Evolutionary conservation across 2,888 invertebrate genomes (phyloP).

Genomic region (Mycalesis mineus): DNA sequence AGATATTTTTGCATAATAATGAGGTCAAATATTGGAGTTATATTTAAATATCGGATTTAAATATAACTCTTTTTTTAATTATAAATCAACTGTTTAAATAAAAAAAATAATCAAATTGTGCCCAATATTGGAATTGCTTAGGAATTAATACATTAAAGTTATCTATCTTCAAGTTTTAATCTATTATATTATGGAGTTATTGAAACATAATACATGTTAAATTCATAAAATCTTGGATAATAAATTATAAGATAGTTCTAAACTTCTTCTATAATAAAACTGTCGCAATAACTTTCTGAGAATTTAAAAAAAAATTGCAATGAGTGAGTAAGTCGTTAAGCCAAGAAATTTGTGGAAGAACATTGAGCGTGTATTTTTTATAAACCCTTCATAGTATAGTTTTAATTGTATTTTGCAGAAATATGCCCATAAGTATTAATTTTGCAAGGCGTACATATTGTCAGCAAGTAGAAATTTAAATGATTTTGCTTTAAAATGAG

Average conservation of each 20-base stretch:
- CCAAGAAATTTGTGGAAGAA: too few relatives aligned
- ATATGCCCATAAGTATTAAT: too few relatives aligned
- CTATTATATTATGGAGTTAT: not conserved
- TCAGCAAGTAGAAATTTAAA: too few relatives aligned
- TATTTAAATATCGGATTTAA: not conserved
- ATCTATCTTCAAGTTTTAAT: not conserved
- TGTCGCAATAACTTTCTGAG: not conserved
- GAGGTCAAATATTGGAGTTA: not conserved
- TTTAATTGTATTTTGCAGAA: too few relatives aligned
- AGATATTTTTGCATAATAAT: too few relatives aligned
- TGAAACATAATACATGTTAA: not conserved
- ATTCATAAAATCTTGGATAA: not conserved
- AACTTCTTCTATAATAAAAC: not conserved
- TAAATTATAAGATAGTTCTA: not conserved
- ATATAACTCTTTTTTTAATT: not conserved
- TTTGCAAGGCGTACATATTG: too few relatives aligned
- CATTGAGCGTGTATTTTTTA: too few relatives aligned
- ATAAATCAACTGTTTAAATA: not conserved
- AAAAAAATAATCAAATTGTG: not conserved
- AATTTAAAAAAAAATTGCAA: not conserved
- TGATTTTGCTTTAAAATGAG: too few relatives aligned
- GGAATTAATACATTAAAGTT: not conserved
- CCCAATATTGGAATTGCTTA: constrained; percentile 4
- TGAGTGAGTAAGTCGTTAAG: too few relatives aligned
- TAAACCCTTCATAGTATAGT: too few relatives aligned